phyloP scores from a whole-genome alignment of 2,113 vertebrate genomes.

The Nansenia antarctica region DNA sequence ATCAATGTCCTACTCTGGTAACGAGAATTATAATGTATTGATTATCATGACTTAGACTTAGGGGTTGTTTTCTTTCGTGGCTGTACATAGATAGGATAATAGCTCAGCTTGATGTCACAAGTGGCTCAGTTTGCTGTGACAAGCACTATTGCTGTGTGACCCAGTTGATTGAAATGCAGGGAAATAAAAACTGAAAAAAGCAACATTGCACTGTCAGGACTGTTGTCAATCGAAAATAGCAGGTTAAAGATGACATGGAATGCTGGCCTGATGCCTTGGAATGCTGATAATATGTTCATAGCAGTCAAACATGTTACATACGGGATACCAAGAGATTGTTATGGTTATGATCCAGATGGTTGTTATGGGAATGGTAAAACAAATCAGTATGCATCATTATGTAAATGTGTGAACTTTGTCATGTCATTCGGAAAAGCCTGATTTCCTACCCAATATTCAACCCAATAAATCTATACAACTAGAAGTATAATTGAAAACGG shows the following conservation, averaged over 20 bases:
- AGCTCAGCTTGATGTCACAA: constrained; percentile 67
- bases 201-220: constrained; percentile 52
- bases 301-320: not conserved
- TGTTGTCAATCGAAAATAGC: constrained; percentile 57
- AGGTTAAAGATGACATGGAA: constrained; percentile 40
- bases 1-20: constrained; percentile 50
- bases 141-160: constrained; percentile 53
- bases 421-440: constrained; percentile 37
- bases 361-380: constrained; percentile 56
- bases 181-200: constrained; percentile 30
- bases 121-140: not conserved
- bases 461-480: constrained; percentile 40
- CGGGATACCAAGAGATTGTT: not conserved
- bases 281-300: not conserved
- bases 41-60: constrained; percentile 67
- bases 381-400: constrained; percentile 53
- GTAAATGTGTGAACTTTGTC: constrained; percentile 39
- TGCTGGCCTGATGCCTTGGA: not conserved
- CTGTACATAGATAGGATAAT: constrained; percentile 62
- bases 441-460: constrained; percentile 49
- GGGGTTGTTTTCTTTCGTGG: constrained; percentile 49
- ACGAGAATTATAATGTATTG: constrained; percentile 73
- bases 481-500: constrained; percentile 37
- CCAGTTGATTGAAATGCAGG: constrained; percentile 61
- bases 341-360: constrained; percentile 48